Evolutionary conservation across 2,797 vertebrate genomes (phyloP), one percentile per base, ranked within the genome.

Genomic region (Chaenodraco wilsoni): DNA sequence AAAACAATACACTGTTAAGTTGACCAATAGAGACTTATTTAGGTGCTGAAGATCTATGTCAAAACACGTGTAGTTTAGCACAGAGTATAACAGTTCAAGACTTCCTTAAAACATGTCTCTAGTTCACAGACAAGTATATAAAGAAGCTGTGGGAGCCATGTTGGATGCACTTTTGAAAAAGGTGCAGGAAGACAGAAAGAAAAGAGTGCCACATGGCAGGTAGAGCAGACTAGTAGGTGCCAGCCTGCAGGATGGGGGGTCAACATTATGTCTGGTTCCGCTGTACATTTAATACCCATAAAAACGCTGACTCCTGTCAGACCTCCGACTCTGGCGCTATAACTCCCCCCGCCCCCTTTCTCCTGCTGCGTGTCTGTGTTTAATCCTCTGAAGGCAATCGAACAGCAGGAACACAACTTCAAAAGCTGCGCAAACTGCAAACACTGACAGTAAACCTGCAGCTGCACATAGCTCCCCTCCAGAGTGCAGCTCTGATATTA

Each of bases 341-440:
- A 70, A 64, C 43, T 60, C 6, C 33, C 33, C 33, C 8, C 21
- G 45, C 65, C 27, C 11, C 65, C 51, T 19, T 13, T 17, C 71
- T 65, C 81, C 78, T 66, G 69, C 71, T 31, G 37, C 49, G 19
- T 61, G 33, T 9, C 37, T 69, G 65, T 73, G 55, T 59, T 48
- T 49, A 66, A 69, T 57, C 55, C 69, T 64, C 77, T 19, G 2
- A 43, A 73, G 76, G 86, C 82, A 44, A 56, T 58, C n/a, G 48
- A 88, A 72, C 90, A 91, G 91, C 89, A 74, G 88, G 89, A 81
- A 62, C 74, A 44, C 54, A 1, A 84, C 90, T 91, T 93, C 87
- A 92, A 92, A 88, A 73, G 67, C 64, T 12, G 2, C 55, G 43
- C 44, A 77, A 77, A 85, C 68, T 50, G 69, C 61, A 69, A 84